Percentiles rank a stretch among this genome's conserved stretches.
Conservation (phyloP, 2,888 invertebrate species). For the Molanna angustata region DNA sequence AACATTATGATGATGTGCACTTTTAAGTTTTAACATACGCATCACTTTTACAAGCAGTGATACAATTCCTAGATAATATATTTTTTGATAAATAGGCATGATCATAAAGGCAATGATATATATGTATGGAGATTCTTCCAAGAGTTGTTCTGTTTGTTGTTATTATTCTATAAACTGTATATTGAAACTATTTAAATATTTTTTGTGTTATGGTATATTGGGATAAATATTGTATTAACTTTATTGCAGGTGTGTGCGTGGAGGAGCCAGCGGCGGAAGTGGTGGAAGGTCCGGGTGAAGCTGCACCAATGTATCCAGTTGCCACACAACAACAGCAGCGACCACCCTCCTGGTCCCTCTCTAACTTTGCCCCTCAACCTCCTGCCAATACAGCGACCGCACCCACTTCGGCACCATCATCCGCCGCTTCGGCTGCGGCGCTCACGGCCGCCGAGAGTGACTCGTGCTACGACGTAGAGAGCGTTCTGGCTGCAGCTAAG, state of each 20-base stretch:
- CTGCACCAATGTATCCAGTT: constrained; percentile 44
- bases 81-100: too few species aligned
- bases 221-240: not conserved
- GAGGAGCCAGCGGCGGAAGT: constrained; percentile 37
- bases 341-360: constrained; percentile 52
- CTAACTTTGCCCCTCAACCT: constrained; percentile 48
- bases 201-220: not conserved
- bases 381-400: constrained; percentile 33
- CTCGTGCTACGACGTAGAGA: constrained; percentile 51
- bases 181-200: not conserved
- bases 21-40: too few species aligned
- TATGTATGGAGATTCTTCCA: too few species aligned
- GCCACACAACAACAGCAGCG: constrained; percentile 35
- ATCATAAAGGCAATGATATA: too few species aligned
- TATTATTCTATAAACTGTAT: not conserved
- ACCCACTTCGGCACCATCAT: not conserved
- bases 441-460: constrained; percentile 39
- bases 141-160: too few species aligned
- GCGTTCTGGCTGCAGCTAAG: constrained; percentile 46
- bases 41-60: too few species aligned
- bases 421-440: constrained; percentile 4
- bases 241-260: not conserved
- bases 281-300: constrained; percentile 48
- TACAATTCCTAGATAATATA: too few species aligned
- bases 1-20: too few species aligned